Percentiles rank a stretch among this genome's conserved stretches.
Conservation (phyloP, 2,888 invertebrate species). For the Acanthoscelides obtectus region DNA sequence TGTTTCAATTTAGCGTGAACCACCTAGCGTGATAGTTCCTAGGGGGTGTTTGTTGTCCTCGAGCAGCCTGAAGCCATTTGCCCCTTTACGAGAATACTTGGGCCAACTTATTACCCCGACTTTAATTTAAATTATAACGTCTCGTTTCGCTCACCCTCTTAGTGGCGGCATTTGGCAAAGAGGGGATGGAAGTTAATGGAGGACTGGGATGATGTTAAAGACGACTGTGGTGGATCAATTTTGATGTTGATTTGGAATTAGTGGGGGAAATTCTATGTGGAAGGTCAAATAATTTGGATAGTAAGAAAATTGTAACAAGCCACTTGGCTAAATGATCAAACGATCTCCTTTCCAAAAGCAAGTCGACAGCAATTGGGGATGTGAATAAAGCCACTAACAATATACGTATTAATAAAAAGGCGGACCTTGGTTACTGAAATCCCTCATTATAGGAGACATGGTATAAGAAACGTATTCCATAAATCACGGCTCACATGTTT, state of each 20-base stretch:
- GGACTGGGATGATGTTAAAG: neutral
- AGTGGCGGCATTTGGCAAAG: neutral
- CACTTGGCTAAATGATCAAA: too few relatives aligned
- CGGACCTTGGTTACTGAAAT: too few relatives aligned
- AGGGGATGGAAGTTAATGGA: neutral
- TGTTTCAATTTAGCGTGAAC: constrained; percentile 34
- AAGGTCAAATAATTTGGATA: neutral
- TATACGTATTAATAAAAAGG: too few relatives aligned
- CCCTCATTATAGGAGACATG: too few relatives aligned
- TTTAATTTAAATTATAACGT: constrained; percentile 38
- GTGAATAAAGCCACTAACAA: too few relatives aligned
- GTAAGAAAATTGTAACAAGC: too few relatives aligned
- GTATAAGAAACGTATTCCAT: too few relatives aligned
- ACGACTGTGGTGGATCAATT: neutral
- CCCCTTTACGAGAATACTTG: constrained; percentile 38
- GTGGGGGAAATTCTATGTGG: neutral
- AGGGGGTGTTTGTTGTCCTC: constrained; percentile 34
- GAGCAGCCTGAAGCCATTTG: constrained; percentile 33
- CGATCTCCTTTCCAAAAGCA: too few relatives aligned
- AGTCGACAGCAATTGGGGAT: too few relatives aligned
- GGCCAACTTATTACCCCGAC: constrained; percentile 35
- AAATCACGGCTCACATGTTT: too few relatives aligned
- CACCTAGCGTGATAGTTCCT: constrained; percentile 37
- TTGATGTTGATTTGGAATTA: neutral
- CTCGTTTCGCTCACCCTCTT: neutral